Conservation (phyloP, 2,113 vertebrate species). For the Syngnathus typhle region DNA sequence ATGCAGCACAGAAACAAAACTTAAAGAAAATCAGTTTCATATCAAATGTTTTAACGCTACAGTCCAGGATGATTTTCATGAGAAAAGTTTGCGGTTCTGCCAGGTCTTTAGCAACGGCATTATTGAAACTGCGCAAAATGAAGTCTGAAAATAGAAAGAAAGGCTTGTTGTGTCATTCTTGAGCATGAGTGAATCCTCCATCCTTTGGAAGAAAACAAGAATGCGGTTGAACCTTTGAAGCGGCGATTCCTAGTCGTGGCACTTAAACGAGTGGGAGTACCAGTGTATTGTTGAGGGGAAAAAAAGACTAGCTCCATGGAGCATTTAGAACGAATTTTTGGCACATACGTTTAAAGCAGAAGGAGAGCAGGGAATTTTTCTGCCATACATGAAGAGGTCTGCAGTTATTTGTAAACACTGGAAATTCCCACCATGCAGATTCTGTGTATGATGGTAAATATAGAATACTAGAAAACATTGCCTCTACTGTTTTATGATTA, state of each 20-base stretch:
- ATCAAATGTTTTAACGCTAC: background rate
- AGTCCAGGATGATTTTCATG: background rate
- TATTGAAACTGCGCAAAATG: background rate
- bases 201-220: background rate
- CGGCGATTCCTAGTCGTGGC: background rate
- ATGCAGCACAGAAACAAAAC: background rate
- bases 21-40: background rate
- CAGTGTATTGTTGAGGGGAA: background rate
- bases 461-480: too few species aligned
- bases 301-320: background rate
- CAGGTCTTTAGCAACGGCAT: background rate
- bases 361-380: background rate
- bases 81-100: background rate
- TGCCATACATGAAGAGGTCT: background rate
- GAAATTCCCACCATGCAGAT: background rate
- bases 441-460: too few species aligned
- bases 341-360: too few species aligned
- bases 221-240: background rate
- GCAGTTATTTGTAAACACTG: background rate
- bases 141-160: background rate
- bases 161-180: background rate
- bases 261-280: background rate
- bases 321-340: background rate
- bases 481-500: too few species aligned
- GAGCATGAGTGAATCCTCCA: background rate